Conservation (phyloP, 1,140 invertebrate species). For the Drosophila pruinosa region DNA sequence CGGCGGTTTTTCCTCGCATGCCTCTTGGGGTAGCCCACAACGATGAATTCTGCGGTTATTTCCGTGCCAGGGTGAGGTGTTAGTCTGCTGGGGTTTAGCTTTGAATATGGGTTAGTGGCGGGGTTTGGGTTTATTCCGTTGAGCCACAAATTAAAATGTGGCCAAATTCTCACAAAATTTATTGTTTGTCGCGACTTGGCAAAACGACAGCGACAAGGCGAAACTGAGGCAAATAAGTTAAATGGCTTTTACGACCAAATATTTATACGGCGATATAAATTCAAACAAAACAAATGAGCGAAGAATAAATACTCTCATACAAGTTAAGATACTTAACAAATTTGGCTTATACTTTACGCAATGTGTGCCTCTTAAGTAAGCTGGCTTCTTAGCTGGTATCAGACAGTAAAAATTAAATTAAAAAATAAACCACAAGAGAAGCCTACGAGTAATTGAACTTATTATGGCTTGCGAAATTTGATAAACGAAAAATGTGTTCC, state of each 20-base stretch:
- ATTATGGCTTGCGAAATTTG: too few relatives aligned
- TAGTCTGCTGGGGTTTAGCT: constrained; percentile 17
- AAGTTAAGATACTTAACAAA: background rate
- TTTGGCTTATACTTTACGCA: too few relatives aligned
- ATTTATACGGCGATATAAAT: constrained; percentile 45
- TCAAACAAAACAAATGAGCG: background rate
- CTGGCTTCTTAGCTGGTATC: too few relatives aligned
- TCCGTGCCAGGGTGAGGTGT: constrained; percentile 48
- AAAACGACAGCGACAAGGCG: constrained; percentile 42
- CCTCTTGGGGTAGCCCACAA: constrained; percentile 40
- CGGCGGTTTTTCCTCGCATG: constrained; percentile 9
- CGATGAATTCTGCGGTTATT: constrained; percentile 71
- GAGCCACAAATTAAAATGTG: constrained; percentile 79
- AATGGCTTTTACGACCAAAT: constrained; percentile 64
- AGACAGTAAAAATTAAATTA: too few relatives aligned
- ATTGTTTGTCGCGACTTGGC: constrained; percentile 66
- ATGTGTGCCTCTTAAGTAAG: too few relatives aligned
- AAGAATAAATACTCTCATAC: background rate
- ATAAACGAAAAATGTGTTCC: too few relatives aligned
- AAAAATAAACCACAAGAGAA: too few relatives aligned
- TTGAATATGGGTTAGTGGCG: background rate
- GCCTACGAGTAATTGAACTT: too few relatives aligned
- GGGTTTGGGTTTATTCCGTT: constrained; percentile 24
- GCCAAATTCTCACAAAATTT: constrained; percentile 71
- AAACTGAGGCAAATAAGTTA: constrained; percentile 66